Evolutionary conservation across 92 coral and sea anemone species (phyloP), one percentile per base, ranked within the genome.

Genomic region (Isaurus tuberculatus): DNA sequence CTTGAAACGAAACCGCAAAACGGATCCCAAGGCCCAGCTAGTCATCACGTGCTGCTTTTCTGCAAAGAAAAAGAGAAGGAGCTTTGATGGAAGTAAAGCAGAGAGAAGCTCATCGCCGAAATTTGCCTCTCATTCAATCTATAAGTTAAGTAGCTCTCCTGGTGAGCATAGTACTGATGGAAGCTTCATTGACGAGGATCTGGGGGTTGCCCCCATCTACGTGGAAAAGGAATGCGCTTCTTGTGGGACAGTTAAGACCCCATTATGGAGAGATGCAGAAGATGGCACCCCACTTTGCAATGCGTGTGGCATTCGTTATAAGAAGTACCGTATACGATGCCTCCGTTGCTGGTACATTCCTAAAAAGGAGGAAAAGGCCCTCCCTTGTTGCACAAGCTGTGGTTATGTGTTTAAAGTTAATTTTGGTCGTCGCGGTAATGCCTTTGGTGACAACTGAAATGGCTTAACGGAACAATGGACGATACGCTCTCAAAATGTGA

Each of bases 231-330:
- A 97, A 74, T 97, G 99, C 79, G 99, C 99, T 7, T 97, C 99
- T 19, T 97, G 99, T 43, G 97, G 98, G 20, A 89, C 94, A 30
- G 60, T 84, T n/a, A 97, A 94, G 89, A 97, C 99, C 4, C 99
- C 99, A 23, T 86, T 97, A 22, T 97, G 99, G 99, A 90, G 99
- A 40, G 99, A 97, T 73, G 99, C 99, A 2, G 99, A 97, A 44
- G 99, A 97, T 81, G 99, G 99, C 6, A 97, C 99, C 26, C 99
- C 97, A n/a, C 86, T 97, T 9, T 97, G 99, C 87, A 97, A 97
- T 58, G 99, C 99, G 55, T 97, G 99, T 87, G 99, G 99, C 30
- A 97, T 97, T 75, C 82, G 99, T 68, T 97, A 97, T 83, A 97
- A 97, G 86, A 97, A 97, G 84, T 97, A 97, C 93, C 88, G 98